Base-by-base conservation (phyloP, 2,888 invertebrate genomes). In the Meghimatium bilineatum region DNA sequence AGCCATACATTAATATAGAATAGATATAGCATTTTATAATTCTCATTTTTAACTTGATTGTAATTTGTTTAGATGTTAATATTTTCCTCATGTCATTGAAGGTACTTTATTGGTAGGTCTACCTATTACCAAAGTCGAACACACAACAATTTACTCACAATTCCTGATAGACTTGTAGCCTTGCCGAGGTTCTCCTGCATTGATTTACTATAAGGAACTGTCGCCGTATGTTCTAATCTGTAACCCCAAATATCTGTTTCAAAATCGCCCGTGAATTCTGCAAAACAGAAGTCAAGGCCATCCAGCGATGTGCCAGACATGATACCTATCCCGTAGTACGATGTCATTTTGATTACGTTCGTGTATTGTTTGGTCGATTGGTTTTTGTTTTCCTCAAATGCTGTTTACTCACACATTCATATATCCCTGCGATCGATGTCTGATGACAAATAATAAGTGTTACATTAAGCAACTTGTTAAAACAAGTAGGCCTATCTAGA, bases 221-320 rank as follows among this genome's bases (percentile, higher is more conserved):
- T 91, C 56, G 82, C 85, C 0, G 91, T 90, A 38, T 87, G 85
- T 29, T 90, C 80, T 34, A 93, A 90, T 2, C 89, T 83, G 83
- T 90, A 90, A 26, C 91, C 89, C 92, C 92, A 92, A 10, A 90
- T 85, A 79, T 92, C 92, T 0, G 88, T 88, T 36, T 87, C 86
- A 2, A 88, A 76, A 80, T 92, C 91, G 0, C 91, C 90, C 10
- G 90, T 90, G 84, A 92, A 92, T 84, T 91, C 91, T 44, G 89
- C 91, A 63, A 89, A 91, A 82, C 92, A 92, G 1, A 92, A 79
- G 84, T 93, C 92, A 26, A 93, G 86, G 12, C 92, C 93, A 85
- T 93, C 92, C 77, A 92, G 81, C 0, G 92, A 92, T 3, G 92
- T 89, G 1, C 93, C 93, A 0, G 92, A 92, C 91, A 92, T 92